Evolutionary conservation across 2,113 vertebrate species (phyloP).

Genomic region (Psilopogon haemacephalus): DNA sequence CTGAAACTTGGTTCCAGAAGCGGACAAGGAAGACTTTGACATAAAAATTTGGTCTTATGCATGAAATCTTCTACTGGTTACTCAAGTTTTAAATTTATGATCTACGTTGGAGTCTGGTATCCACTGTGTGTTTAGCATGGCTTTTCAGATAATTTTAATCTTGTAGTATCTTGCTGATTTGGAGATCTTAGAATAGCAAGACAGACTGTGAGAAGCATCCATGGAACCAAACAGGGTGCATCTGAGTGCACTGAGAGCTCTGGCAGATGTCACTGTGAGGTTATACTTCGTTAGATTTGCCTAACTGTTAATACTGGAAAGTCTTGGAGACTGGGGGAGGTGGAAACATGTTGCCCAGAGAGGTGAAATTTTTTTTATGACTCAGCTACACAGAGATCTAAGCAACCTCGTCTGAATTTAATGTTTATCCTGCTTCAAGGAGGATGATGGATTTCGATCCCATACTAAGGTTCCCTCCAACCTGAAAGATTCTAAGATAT

Average conservation of each 20-base stretch:
- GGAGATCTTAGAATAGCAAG: background rate
- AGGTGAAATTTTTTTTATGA: background rate
- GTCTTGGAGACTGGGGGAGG: background rate
- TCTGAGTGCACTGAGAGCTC: background rate
- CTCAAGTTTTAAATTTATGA: background rate
- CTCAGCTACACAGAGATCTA: background rate
- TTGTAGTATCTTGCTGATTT: background rate
- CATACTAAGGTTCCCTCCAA: background rate
- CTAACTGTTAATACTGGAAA: background rate
- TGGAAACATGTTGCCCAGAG: accelerated
- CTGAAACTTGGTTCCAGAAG: background rate
- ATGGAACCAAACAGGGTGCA: background rate
- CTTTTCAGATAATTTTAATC: background rate
- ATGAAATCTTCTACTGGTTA: background rate
- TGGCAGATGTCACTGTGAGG: background rate
- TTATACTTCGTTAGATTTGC: background rate
- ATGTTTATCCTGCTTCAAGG: background rate
- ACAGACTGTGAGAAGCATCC: background rate
- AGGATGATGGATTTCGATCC: background rate
- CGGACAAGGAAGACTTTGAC: background rate
- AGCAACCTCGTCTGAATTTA: background rate
- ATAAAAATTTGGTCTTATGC: background rate
- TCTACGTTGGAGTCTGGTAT: background rate
- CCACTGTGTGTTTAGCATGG: background rate
- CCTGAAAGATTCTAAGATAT: background rate